Evolutionary conservation across 2,113 vertebrate genomes (phyloP), one percentile per base, ranked within the genome.

Genomic region (Suncus etruscus): DNA sequence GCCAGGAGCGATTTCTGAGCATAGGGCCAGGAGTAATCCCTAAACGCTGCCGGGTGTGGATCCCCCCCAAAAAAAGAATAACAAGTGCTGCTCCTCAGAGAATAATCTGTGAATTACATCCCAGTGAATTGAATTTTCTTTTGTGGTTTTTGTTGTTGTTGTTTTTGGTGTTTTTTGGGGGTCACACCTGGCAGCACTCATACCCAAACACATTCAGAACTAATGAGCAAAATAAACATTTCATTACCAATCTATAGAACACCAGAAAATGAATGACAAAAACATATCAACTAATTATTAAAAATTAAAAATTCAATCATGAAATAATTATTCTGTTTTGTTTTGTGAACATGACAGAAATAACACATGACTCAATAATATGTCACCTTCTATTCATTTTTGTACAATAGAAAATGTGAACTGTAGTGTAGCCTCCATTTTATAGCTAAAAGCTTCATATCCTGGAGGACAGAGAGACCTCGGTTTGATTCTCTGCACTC

Each of bases 291-390:
- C 90, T 50, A 29, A 85, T 95, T 58, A 95, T 94, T 96, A 89
- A 1, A 80, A 83, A 95, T 94, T 96, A 89, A 1, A 94, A 90
- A 83, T 96, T 83, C 90, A 90, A 86, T 96, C 96, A 96, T 85
- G 84, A 95, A 87, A 95, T 94, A 95, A 96, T 81, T 31, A 16
- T 89, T 94, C 89, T 94, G 82, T n/a, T n/a, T n/a, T 93, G 89
- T 94, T 39, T 39, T 39, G 96, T 95, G 91, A 97, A 96, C 77
- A 84, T 96, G 87, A 96, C 76, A 94, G 93, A 94, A 92, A 90
- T 91, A 87, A 39, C 91, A 96, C 87, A 96, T 94, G 91, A 95
- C 82, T 70, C 96, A 96, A 93, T 84, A 95, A 96, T 85, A 96
- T 95, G 48, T 20, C 61, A 96, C 94, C 88, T 92, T 95, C 96